Conservation (phyloP, 2,113 vertebrate genomes). For the Bubo blakistoni region DNA sequence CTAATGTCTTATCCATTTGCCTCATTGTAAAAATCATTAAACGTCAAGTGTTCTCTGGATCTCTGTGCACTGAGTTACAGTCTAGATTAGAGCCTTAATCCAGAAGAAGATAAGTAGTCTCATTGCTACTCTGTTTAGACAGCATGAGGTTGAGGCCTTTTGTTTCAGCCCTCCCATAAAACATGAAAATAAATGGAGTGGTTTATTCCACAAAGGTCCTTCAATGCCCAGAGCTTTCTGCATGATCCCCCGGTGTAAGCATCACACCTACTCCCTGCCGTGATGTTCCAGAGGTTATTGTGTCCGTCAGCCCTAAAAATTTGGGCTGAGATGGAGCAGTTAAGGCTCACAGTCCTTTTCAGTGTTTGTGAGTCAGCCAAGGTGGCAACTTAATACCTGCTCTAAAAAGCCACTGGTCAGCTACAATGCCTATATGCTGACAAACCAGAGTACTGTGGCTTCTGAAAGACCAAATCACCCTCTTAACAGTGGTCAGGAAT, state of each 20-base stretch:
- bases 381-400: neutral
- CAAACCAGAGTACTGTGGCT: neutral
- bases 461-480: neutral
- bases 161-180: neutral
- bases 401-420: neutral
- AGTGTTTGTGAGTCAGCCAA: neutral
- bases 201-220: neutral
- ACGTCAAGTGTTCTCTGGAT: neutral
- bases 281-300: neutral
- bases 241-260: neutral
- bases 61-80: neutral
- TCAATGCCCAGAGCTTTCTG: neutral
- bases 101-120: neutral
- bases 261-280: neutral
- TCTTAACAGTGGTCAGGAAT: neutral
- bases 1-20: neutral
- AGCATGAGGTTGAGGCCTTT: neutral
- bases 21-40: neutral
- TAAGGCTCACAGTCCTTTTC: neutral
- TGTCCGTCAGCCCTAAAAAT: neutral
- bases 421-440: neutral
- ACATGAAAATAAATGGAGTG: neutral
- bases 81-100: neutral
- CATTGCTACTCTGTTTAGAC: neutral
- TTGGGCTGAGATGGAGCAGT: neutral